Percentiles rank a stretch among this genome's conserved stretches.
Conservation (phyloP, 2,888 invertebrate species). For the Bombyx huttoni region DNA sequence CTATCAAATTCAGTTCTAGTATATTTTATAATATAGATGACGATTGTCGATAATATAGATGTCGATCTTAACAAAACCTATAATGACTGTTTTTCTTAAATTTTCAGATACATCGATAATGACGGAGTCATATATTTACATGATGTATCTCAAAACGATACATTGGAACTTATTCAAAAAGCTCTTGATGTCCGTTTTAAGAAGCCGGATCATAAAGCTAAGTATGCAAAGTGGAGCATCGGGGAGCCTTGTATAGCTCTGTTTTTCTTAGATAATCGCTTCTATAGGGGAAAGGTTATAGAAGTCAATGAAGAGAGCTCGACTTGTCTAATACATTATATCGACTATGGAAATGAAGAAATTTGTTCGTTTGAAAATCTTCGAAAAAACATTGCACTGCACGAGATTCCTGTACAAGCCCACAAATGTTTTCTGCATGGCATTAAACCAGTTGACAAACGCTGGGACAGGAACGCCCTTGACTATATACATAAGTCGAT, state of each 20-base stretch:
- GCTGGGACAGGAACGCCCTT: slow-evolving; percentile 68
- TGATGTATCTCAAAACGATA: slow-evolving; percentile 35
- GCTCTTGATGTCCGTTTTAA: slow-evolving; percentile 61
- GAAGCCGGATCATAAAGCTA: slow-evolving; percentile 48
- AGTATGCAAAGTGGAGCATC: slow-evolving; percentile 67
- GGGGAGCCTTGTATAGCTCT: slow-evolving; percentile 80
- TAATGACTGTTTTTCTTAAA: background rate
- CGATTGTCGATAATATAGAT: too few relatives aligned
- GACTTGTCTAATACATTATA: slow-evolving; percentile 74
- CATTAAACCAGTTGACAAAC: slow-evolving; percentile 30
- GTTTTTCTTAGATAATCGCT: slow-evolving; percentile 75
- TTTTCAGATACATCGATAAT: slow-evolving; percentile 47
- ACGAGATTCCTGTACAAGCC: slow-evolving; percentile 78
- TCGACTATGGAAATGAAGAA: slow-evolving; percentile 90
- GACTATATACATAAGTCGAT: slow-evolving; percentile 75
- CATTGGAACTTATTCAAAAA: slow-evolving; percentile 61
- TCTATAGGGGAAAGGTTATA: slow-evolving; percentile 79
- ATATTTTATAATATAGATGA: too few relatives aligned
- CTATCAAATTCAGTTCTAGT: too few relatives aligned
- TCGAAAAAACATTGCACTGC: slow-evolving; percentile 74
- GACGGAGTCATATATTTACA: slow-evolving; percentile 61
- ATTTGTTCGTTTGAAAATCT: slow-evolving; percentile 68
- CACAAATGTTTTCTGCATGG: slow-evolving; percentile 70
- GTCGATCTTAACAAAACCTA: too few relatives aligned
- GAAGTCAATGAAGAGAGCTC: slow-evolving; percentile 44